These are phyloP conservation scores for Oreochromis tanganicae DNA, from an alignment of 2,113 vertebrate species.

Conservation along the genomic window DNA sequence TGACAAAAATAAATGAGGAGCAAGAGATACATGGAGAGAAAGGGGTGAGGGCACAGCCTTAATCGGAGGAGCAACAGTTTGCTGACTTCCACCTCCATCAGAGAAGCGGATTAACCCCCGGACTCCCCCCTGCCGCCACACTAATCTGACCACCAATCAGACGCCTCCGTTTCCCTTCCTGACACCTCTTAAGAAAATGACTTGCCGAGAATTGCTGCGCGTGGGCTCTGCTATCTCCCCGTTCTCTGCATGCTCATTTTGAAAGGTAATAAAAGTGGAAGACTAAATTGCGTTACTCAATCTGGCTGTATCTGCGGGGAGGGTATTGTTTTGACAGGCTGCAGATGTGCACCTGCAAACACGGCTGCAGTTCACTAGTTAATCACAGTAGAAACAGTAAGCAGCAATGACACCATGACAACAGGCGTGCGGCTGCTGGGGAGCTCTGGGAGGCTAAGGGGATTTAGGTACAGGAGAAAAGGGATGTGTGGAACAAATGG, in stretches of 20 bases:
- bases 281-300: slow-evolving; percentile 65
- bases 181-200: slow-evolving; percentile 69
- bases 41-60: neutral
- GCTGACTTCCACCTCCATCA: slow-evolving; percentile 36
- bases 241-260: slow-evolving; percentile 42
- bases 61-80: slow-evolving; percentile 31
- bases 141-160: slow-evolving; percentile 65
- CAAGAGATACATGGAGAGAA: neutral
- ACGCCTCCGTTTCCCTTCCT: slow-evolving; percentile 13
- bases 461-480: slow-evolving; percentile 15
- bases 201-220: slow-evolving; percentile 8
- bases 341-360: slow-evolving; percentile 67
- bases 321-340: slow-evolving; percentile 60
- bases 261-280: slow-evolving; percentile 56
- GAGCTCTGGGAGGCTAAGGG: neutral
- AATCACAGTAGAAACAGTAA: slow-evolving; percentile 47
- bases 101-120: slow-evolving; percentile 69
- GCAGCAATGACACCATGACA: slow-evolving; percentile 49
- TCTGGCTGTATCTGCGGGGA: slow-evolving; percentile 50
- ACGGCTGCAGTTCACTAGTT: slow-evolving; percentile 37
- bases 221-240: neutral
- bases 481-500: neutral
- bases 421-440: slow-evolving; percentile 5
- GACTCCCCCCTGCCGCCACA: slow-evolving; percentile 10
- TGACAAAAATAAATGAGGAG: slow-evolving; percentile 29